Evolutionary conservation across 2,888 invertebrate genomes (phyloP).

Genomic region (Athalia rosae): DNA sequence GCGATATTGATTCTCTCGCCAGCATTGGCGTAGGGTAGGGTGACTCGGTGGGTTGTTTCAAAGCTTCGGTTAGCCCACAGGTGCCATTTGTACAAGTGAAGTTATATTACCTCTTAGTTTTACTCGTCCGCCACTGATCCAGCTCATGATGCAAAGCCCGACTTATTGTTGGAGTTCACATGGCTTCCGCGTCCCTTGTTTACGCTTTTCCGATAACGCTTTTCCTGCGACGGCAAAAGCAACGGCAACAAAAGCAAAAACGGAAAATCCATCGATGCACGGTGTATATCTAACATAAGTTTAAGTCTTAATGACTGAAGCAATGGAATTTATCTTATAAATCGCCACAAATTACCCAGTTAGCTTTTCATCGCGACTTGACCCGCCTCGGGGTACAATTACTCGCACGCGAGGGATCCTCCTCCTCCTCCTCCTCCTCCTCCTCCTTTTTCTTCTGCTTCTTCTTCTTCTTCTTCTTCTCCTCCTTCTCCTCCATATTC

Average conservation of each 20-base stretch:
- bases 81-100: constrained; percentile 22
- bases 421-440: too few relatives aligned
- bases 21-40: constrained; percentile 34
- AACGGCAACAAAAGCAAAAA: not conserved
- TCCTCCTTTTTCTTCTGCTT: too few relatives aligned
- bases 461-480: too few relatives aligned
- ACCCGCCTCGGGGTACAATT: constrained; percentile 24
- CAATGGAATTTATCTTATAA: constrained; percentile 13
- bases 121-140: not conserved
- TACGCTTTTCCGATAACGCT: not conserved
- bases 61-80: constrained; percentile 27
- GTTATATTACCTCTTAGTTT: constrained; percentile 1
- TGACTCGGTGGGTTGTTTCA: constrained; percentile 1
- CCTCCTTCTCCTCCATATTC: too few relatives aligned
- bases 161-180: constrained; percentile 4
- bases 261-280: too few relatives aligned
- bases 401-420: constrained; percentile 28
- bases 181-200: constrained; percentile 17
- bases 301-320: not conserved
- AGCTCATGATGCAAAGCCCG: not conserved
- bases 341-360: constrained; percentile 27
- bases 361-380: constrained; percentile 31
- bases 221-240: not conserved
- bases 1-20: constrained; percentile 64
- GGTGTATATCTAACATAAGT: too few relatives aligned